phyloP scores from a whole-genome alignment of 92 coral and sea anemone genomes.

The Phymanthus crucifer region DNA sequence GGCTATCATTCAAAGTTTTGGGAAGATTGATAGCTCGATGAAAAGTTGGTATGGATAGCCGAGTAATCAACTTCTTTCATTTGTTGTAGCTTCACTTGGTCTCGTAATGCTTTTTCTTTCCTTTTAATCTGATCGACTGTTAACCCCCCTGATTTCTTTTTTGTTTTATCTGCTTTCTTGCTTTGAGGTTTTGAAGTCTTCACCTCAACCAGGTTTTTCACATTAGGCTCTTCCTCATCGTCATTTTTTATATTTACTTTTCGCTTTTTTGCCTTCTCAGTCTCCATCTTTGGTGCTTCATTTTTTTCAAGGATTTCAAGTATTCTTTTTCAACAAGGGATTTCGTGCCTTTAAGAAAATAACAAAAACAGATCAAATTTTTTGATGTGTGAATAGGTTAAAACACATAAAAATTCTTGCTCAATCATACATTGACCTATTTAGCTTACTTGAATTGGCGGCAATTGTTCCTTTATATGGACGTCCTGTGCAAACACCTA shows the following conservation, averaged over 20 bases:
- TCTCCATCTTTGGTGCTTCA: background rate
- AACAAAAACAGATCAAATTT: background rate
- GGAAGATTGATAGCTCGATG: background rate
- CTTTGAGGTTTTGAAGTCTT: background rate
- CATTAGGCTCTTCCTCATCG: background rate
- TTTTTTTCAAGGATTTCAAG: background rate
- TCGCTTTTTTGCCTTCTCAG: background rate
- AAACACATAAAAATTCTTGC: too few relatives aligned
- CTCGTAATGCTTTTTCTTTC: background rate
- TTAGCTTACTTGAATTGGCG: too few relatives aligned
- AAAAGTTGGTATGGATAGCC: background rate
- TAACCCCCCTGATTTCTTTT: background rate
- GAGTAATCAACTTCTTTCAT: background rate
- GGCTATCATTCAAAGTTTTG: background rate
- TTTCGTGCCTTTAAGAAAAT: background rate
- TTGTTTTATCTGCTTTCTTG: constrained; percentile 4
- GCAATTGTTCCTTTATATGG: constrained; percentile 30
- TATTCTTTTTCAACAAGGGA: background rate
- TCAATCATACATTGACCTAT: too few relatives aligned
- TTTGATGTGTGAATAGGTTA: too few relatives aligned
- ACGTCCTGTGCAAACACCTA: constrained; percentile 18
- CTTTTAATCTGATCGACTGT: background rate
- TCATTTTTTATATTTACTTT: background rate
- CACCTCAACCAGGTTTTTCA: background rate
- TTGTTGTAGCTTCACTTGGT: constrained; percentile 20